phyloP scores from a whole-genome alignment of 2,113 vertebrate genomes.

The Peromyscus californicus region DNA sequence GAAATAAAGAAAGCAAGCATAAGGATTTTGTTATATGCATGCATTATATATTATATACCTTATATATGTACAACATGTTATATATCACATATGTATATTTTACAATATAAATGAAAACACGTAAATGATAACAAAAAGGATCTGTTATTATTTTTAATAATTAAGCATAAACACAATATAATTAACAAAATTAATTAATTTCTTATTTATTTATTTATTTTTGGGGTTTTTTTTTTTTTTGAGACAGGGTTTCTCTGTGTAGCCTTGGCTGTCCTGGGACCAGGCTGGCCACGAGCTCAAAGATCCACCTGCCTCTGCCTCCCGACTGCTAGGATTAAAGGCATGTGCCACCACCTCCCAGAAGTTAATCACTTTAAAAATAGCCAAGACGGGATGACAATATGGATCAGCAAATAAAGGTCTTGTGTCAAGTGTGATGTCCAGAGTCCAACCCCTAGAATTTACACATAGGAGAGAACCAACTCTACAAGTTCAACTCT shows the following conservation, averaged over 20 bases:
- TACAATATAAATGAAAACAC: conserved; percentile 9
- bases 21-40: not conserved
- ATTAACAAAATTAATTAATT: not conserved
- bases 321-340: too few species aligned
- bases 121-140: not conserved
- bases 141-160: conserved; percentile 14
- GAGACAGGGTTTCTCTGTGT: not conserved
- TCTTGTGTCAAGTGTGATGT: not conserved
- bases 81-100: not conserved
- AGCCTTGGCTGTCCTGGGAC: not conserved
- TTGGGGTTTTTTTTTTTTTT: not conserved
- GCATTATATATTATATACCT: not conserved
- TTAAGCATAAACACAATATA: conserved; percentile 15
- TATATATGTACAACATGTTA: not conserved
- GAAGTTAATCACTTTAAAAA: not conserved
- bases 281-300: not conserved
- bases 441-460: not conserved
- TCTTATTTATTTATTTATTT: not conserved
- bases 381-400: not conserved
- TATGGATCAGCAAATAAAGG: not conserved
- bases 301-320: not conserved
- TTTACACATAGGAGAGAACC: not conserved
- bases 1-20: not conserved
- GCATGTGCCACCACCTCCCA: too few species aligned
- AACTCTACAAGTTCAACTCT: not conserved